phyloP scores from a whole-genome alignment of 2,797 vertebrate genomes.

The Myiotriccus ornatus region DNA sequence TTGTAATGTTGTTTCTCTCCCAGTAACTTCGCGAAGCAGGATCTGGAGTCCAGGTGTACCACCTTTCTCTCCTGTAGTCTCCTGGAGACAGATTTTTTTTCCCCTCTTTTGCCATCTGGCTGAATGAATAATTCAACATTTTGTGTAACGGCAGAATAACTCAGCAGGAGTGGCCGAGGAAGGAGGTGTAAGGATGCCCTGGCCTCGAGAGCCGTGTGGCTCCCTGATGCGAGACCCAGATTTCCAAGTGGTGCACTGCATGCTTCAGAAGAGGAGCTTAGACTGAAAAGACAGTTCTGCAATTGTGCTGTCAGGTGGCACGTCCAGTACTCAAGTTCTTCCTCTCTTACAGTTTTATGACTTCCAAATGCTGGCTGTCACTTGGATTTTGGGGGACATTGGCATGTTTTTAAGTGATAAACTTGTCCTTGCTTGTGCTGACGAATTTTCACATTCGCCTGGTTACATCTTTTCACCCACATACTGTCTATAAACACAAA shows the following conservation, averaged over 20 bases:
- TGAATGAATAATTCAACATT: conserved; percentile 16
- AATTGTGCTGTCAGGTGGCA: background rate
- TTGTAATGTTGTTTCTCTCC: background rate
- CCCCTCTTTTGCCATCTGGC: conserved; percentile 16
- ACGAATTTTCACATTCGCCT: background rate
- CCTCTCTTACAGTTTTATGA: background rate
- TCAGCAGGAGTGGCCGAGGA: background rate
- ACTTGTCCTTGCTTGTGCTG: background rate
- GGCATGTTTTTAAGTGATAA: background rate
- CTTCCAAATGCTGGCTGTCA: background rate
- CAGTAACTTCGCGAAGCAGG: background rate
- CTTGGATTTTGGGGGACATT: background rate
- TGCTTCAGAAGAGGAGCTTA: background rate
- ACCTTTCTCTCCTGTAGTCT: background rate
- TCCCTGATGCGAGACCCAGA: background rate
- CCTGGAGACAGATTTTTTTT: background rate
- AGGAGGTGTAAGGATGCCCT: background rate
- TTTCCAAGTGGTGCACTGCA: fast-evolving
- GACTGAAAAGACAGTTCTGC: background rate
- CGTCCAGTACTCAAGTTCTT: background rate
- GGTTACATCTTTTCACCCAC: background rate
- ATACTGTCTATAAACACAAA: background rate
- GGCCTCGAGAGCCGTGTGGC: background rate
- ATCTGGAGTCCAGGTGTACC: background rate
- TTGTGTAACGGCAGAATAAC: background rate